These are phyloP conservation scores for Lates calcarifer DNA, from an alignment of 2,113 vertebrate species.

Conservation along the genomic window DNA sequence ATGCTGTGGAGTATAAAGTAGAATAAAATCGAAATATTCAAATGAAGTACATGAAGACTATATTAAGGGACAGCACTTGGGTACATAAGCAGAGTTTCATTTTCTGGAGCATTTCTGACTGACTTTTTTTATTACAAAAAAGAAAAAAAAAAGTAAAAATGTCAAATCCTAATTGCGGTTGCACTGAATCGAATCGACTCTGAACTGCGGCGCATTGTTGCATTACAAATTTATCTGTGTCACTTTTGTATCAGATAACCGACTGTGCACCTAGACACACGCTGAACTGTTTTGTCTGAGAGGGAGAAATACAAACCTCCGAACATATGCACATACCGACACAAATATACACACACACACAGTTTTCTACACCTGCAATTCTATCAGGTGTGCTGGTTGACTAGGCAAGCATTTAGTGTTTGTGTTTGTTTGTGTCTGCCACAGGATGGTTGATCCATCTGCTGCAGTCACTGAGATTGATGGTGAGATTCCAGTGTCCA, in stretches of 20 bases:
- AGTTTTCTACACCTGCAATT: conserved; percentile 1
- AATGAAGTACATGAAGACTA: not conserved
- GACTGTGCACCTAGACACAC: not conserved
- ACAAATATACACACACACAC: conserved; percentile 4
- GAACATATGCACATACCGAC: not conserved
- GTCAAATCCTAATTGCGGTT: too few species aligned
- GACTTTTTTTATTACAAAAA: too few species aligned
- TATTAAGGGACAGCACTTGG: too few species aligned
- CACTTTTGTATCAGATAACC: not conserved
- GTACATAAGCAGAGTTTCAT: not conserved
- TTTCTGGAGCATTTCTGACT: not conserved
- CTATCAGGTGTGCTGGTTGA: conserved; percentile 44
- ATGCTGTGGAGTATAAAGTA: not conserved
- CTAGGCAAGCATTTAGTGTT: conserved; percentile 42
- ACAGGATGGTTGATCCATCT: conserved; percentile 61
- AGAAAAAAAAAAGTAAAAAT: too few species aligned
- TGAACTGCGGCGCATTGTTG: not conserved
- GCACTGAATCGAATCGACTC: not conserved
- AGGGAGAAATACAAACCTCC: not conserved
- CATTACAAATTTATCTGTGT: not conserved
- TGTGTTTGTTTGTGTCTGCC: conserved; percentile 46
- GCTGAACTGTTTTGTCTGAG: not conserved
- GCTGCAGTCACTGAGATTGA: conserved; percentile 58
- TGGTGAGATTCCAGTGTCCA: conserved; percentile 50
- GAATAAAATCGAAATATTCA: not conserved